Percentiles rank a stretch among this genome's conserved stretches.
phyloP scores from a whole-genome alignment of 1,140 invertebrate species.

The Solen grandis region DNA sequence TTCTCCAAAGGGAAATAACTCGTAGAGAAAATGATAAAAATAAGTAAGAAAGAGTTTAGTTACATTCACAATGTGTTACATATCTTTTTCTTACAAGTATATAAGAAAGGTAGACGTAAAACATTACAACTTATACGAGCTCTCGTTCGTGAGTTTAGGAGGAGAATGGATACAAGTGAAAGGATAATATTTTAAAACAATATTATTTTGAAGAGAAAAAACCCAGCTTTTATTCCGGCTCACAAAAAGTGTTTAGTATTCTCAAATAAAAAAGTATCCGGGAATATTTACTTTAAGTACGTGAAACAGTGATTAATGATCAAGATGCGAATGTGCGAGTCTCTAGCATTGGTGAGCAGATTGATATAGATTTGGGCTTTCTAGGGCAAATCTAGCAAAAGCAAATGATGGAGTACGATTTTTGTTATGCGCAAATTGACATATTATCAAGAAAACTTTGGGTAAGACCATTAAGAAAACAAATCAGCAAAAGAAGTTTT shows the following conservation, averaged over 20 bases:
- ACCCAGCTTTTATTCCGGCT: background rate
- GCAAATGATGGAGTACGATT: slow-evolving; percentile 32
- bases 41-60: too few relatives aligned
- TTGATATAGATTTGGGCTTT: slow-evolving; percentile 53
- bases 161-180: slow-evolving; percentile 1
- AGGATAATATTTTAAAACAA: background rate
- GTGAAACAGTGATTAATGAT: slow-evolving; percentile 28
- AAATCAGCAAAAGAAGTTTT: slow-evolving; percentile 48
- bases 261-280: slow-evolving; percentile 16
- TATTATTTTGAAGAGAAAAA: slow-evolving; percentile 5
- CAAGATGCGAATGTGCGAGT: slow-evolving; percentile 48
- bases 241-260: slow-evolving; percentile 9
- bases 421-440: slow-evolving; percentile 21
- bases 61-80: too few relatives aligned
- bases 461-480: background rate
- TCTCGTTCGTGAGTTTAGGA: too few relatives aligned
- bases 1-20: too few relatives aligned
- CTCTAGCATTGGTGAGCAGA: slow-evolving; percentile 28
- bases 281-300: slow-evolving; percentile 1
- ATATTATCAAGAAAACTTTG: slow-evolving; percentile 4
- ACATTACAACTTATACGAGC: too few relatives aligned
- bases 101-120: too few relatives aligned
- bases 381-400: slow-evolving; percentile 40
- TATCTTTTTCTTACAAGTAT: too few relatives aligned
- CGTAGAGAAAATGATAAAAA: too few relatives aligned